Evolutionary conservation across 2,113 vertebrate genomes (phyloP), one percentile per base, ranked within the genome.

Genomic region (Nannospalax galili): DNA sequence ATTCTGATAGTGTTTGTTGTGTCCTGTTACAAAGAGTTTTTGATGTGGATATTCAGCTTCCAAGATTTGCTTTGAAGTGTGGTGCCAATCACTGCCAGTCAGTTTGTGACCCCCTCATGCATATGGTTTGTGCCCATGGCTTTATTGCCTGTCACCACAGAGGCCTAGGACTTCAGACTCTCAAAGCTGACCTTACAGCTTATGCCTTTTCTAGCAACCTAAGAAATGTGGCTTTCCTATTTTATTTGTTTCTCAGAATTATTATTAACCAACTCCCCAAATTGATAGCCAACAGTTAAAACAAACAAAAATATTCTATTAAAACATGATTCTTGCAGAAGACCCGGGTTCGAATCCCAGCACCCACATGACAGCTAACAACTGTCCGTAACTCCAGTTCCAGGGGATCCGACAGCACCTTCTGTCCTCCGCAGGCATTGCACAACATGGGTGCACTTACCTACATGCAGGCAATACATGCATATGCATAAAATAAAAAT

Each of bases 1-100:
- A 65, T 74, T 96, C 70, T 67, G 8, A 84, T 91, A 93, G 45
- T 60, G 4, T 96, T 84, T 85, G 22, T 60, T 91, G 74, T 74
- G 48, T 87, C 78, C 58, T n/a, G 20, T 69, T 90, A 69, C 62
- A 90, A 86, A 70, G 22, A 1, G 52, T 24, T 15, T 35, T 35
- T n/a, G 16, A 58, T 45, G 62, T 58, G 82, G 2, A 64, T 91
- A 52, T 67, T 95, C 30, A 67, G 10, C 24, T 93, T 79, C 74
- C 80, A 90, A 48, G 37, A 30, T 42, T 22, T 42, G 3, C n/a
- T 72, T 65, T 58, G 22, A 84, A 93, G 73, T 87, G 32, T 84
- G 73, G 92, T 32, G 56, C 17, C 40, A 45, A 19, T 74, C 42
- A 84, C 16, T 4, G 17, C 15, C 17, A 77, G 17, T 35, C 58